Base-by-base conservation (phyloP, 2,888 invertebrate genomes). In the Sinotaia quadrata region DNA sequence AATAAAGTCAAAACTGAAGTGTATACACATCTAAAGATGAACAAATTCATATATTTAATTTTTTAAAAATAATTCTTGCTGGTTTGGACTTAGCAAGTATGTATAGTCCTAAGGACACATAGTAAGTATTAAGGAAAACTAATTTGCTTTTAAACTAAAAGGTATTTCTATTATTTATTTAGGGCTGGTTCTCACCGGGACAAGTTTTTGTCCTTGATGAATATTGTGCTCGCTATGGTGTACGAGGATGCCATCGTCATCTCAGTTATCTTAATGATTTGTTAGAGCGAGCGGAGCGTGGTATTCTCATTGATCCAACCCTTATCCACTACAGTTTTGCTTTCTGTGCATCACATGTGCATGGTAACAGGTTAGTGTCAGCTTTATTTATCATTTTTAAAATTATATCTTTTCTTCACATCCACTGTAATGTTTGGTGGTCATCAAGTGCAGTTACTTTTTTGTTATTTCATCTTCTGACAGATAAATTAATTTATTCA, bases 131-230 rank as follows among this genome's bases (percentile, higher is more conserved):
- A n/a, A n/a, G n/a, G n/a, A n/a, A n/a, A n/a, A n/a, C n/a, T n/a
- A n/a, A n/a, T n/a, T n/a, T n/a, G n/a, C n/a, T n/a, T n/a, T n/a
- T n/a, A n/a, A 21, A n/a, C 2, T 21, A 12, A 5, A 7, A 15
- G n/a, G 24, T 21, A 0, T 29, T 56, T 21, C 31, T 31, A 52
- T 44, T 34, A 31, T 37, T 52, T 41, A 5, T 52, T n/a, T 24
- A 96, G 96, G 99, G 99, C 79, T 99, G 99, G 99, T 98, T 99
- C 89, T 98, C 98, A 83, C 98, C 99, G 0, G 98, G 98, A 0
- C 99, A 99, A 91, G 94, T 98, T 65, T 99, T 98, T 89, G 97
- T 98, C 15, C 90, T 99, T 80, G 99, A 99, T 88, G 88, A 89
- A 75, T 89, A 99, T 90, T 98, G 97, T 88, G 98, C 98, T 8